Base-by-base conservation (phyloP, 2,797 vertebrate genomes). In the Acanthurus lineatus region DNA sequence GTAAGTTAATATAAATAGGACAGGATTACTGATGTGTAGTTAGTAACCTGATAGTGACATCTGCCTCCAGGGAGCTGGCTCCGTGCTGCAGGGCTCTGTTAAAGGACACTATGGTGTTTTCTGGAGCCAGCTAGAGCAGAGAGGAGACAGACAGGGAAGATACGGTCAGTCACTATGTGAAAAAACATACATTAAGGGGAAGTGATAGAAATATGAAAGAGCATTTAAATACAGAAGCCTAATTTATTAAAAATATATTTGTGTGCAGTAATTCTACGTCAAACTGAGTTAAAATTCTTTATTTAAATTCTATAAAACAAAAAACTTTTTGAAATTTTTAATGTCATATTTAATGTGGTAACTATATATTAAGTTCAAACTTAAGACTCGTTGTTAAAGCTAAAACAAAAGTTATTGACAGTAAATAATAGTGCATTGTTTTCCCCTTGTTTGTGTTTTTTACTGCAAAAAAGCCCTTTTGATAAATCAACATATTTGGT, bases 81-180 rank as follows among this genome's bases (percentile, higher is more conserved):
- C 95, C 96, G 67, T 97, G 96, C 89, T 98, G 97, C 60, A 97
- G 92, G 0, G 97, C 98, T 91, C 97, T 96, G 91, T 96, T 96
- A 86, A 99, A 99, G 85, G 98, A 98, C 96, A 98, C 96, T 86
- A 97, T 70, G 0, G 97, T 99, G 93, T 99, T 97, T 88, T 99
- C 98, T 68, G 98, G 98, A 76, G 97, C 98, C 89, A 99, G 56
- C 98, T 97, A 73, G 0, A 82, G 65, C 28, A 70, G 48, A 82
- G 4, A 73, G 22, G 22, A 61, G 57, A 82, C 52, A 84, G 32
- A 79, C 25, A 71, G n/a, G 15, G 45, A 16, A 19, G 48, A 9
- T 3, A 57, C 35, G 9, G 72, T 85, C 66, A 88, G 56, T 58
- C 67, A 70, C 4, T 19, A 54, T n/a, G 66, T 61, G 53, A 22